Evolutionary conservation across 2,113 vertebrate genomes (phyloP).

Genomic region (Tetraodon nigroviridis): DNA sequence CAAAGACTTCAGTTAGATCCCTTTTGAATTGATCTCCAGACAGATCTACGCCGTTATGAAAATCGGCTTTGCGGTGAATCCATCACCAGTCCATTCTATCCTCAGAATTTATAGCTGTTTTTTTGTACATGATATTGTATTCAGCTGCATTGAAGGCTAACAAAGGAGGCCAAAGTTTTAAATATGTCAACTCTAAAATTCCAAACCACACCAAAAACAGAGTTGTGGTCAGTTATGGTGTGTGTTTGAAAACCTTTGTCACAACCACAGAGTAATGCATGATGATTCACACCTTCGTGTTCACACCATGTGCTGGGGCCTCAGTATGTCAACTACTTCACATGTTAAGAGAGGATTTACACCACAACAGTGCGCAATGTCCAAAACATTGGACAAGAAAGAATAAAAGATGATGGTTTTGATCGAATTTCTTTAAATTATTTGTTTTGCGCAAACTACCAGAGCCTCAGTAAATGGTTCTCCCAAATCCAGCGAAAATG

Average conservation of each 20-base stretch:
- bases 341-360: slow-evolving; percentile 33
- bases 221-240: slow-evolving; percentile 2
- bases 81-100: slow-evolving; percentile 27
- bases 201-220: slow-evolving; percentile 1
- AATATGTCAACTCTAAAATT: slow-evolving; percentile 5
- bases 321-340: slow-evolving; percentile 19
- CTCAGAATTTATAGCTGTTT: slow-evolving; percentile 11
- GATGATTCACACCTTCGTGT: slow-evolving; percentile 20
- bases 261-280: slow-evolving; percentile 4
- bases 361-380: slow-evolving; percentile 15
- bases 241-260: slow-evolving; percentile 19
- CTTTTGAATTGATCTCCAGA: slow-evolving; percentile 55
- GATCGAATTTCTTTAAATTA: slow-evolving; percentile 21
- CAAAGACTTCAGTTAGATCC: neutral
- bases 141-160: slow-evolving; percentile 5
- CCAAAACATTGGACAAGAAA: slow-evolving; percentile 17
- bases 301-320: slow-evolving; percentile 4
- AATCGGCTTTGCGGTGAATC: slow-evolving; percentile 45
- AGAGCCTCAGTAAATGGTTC: neutral
- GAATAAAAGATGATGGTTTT: neutral
- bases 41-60: slow-evolving; percentile 50
- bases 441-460: slow-evolving; percentile 19
- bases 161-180: slow-evolving; percentile 25
- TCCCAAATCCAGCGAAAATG: slow-evolving; percentile 1
- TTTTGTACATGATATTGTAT: slow-evolving; percentile 5